These are phyloP conservation scores for Alcis repandata DNA, from an alignment of 2,888 invertebrate genomes.

Conservation along the genomic window DNA sequence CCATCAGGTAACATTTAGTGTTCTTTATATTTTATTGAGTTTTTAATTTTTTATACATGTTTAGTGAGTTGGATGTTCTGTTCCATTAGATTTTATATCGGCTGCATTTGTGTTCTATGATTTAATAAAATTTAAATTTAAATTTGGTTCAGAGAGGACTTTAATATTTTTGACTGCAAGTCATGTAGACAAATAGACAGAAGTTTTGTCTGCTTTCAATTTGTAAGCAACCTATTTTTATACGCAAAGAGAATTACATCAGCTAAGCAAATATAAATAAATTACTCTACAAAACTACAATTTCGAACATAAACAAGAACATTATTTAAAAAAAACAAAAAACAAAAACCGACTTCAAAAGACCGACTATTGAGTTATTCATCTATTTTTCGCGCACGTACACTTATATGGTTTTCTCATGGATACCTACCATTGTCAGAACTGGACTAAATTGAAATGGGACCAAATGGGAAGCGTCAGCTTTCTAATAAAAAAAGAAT, in stretches of 20 bases:
- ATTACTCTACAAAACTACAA: no score
- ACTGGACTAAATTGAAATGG: no score
- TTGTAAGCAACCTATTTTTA: constrained; percentile 1
- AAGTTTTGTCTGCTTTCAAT: not conserved
- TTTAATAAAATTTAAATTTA: not conserved
- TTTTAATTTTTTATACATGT: not conserved
- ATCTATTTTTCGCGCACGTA: no score
- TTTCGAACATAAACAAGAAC: no score
- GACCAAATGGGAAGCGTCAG: no score
- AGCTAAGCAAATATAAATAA: not conserved
- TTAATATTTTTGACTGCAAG: constrained; percentile 9
- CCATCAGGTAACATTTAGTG: constrained; percentile 58
- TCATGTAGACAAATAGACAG: constrained; percentile 3
- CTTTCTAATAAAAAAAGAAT: no score
- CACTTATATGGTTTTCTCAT: no score
- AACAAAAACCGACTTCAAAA: no score
- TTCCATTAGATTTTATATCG: not conserved
- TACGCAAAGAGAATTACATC: not conserved
- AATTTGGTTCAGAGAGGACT: not conserved
- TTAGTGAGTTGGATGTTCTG: constrained; percentile 27
- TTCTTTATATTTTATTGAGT: constrained; percentile 10
- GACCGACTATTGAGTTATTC: no score
- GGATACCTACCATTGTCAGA: no score
- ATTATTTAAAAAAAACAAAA: no score
- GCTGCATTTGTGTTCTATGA: no score